A percentile compares a stretch with the other conserved stretches of the same genome.
Conservation (phyloP, 2,888 invertebrate genomes). For the Monopis laevigella region DNA sequence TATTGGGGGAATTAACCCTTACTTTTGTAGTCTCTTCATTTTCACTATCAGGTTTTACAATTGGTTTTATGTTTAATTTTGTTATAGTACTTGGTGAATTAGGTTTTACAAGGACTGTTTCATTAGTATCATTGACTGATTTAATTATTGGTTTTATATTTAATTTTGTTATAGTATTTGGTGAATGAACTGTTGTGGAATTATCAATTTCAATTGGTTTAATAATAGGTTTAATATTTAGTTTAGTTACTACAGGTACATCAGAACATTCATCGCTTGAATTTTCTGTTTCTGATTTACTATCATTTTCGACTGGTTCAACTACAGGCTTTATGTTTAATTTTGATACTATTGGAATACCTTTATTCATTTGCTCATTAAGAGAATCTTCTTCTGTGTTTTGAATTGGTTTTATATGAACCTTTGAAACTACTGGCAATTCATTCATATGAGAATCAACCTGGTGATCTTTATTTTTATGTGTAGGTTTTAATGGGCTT, state of each 20-base stretch:
- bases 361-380: constrained; percentile 43
- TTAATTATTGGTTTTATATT: constrained; percentile 52
- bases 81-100: not conserved
- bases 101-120: not conserved
- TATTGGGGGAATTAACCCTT: constrained; percentile 25
- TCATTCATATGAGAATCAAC: constrained; percentile 52
- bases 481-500: constrained; percentile 24
- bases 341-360: constrained; percentile 43
- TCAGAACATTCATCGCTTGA: constrained; percentile 9
- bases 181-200: constrained; percentile 51
- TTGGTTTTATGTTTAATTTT: constrained; percentile 25
- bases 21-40: not conserved
- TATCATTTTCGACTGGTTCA: constrained; percentile 39
- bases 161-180: constrained; percentile 53
- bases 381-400: constrained; percentile 47
- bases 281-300: constrained; percentile 9
- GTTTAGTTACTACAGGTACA: constrained; percentile 59
- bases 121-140: constrained; percentile 42
- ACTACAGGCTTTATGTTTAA: constrained; percentile 51
- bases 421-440: constrained; percentile 61
- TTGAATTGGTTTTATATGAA: constrained; percentile 64
- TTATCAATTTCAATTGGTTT: constrained; percentile 48
- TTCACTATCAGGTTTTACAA: constrained; percentile 22
- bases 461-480: constrained; percentile 46
- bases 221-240: constrained; percentile 66